Percentiles rank a stretch among this genome's conserved stretches.
phyloP scores from a whole-genome alignment of 2,888 invertebrate genomes.

The Dyspetes luteomarginatus region DNA sequence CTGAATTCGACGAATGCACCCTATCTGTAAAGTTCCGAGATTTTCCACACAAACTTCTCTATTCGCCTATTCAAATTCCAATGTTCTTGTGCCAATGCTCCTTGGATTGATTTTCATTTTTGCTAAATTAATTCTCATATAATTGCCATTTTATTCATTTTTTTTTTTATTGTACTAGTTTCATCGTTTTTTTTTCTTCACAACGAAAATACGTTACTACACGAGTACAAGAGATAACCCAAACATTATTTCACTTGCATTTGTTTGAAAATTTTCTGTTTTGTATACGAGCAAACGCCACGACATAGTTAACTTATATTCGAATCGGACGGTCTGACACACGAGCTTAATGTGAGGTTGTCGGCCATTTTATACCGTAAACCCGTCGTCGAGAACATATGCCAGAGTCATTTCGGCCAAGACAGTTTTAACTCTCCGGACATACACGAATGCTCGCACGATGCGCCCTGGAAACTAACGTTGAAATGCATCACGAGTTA shows the following conservation, averaged over 20 bases:
- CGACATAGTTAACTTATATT: not conserved
- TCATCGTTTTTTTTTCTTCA: no score
- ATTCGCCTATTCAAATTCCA: not conserved
- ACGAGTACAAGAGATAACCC: no score
- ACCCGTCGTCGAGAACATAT: not conserved
- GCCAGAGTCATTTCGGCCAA: not conserved
- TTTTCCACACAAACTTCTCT: not conserved
- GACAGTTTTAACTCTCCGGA: slow-evolving; percentile 14
- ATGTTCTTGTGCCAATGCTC: not conserved
- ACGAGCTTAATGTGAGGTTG: not conserved
- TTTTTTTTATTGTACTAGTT: no score
- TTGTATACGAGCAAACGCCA: not conserved
- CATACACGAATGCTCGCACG: not conserved
- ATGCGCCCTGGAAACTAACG: slow-evolving; percentile 20
- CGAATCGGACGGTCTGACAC: not conserved
- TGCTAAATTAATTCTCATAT: no score
- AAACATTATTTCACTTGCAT: not conserved
- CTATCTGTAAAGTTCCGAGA: not conserved
- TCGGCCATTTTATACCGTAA: not conserved
- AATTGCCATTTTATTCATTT: no score
- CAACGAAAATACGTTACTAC: no score
- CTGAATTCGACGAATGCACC: not conserved
- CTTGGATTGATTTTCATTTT: no score
- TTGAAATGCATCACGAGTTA: slow-evolving; percentile 23
- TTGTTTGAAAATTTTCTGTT: not conserved